Base-by-base conservation (phyloP, 2,797 vertebrate genomes). In the Phrynocephalus forsythii region DNA sequence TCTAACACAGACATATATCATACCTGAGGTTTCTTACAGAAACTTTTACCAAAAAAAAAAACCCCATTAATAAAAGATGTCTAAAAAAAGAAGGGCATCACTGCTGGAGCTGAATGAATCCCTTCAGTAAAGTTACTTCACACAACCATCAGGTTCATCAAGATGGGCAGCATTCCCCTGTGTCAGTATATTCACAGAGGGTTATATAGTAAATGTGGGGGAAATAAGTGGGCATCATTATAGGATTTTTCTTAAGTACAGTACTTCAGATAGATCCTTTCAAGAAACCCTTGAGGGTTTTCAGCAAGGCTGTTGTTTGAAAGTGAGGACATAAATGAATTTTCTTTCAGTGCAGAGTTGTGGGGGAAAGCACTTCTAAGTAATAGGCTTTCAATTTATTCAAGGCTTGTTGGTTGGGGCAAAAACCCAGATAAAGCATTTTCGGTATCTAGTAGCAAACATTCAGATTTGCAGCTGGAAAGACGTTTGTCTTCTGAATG, bases 311-410 rank as follows among this genome's bases (percentile, higher is more conserved):
- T 22, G 79, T 71, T 56, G n/a, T 18, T 86, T 86, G 13, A 76
- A 50, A 52, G 56, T 11, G 30, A 30, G 7, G 10, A 7, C 22
- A 22, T 33, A 22, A 79, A 79, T 30, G 8, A 69, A 86, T 79
- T 15, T 52, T 68, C 81, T 79, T 83, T 56, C 75, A 44, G 38
- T 44, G 38, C 38, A 60, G 26, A 60, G 26, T 16, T 30, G 13
- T 48, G 71, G 30, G 5, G 28, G 30, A 63, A 26, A 66, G 16
- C 9, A 69, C n/a, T 85, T 87, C 84, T 67, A 84, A 67, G 67
- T 82, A 87, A 84, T 71, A 82, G 84, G 83, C 33, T 73, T 71
- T 15, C n/a, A 26, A 20, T 77, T 73, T 86, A 28, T 72, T 86
- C 81, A 83, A 89, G 82, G n/a, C 44, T 56, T 26, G 5, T 77